A percentile compares a stretch with the other conserved stretches of the same genome.
Evolutionary conservation across 2,888 invertebrate genomes (phyloP).

Genomic region (Exephanes ischioxanthus): DNA sequence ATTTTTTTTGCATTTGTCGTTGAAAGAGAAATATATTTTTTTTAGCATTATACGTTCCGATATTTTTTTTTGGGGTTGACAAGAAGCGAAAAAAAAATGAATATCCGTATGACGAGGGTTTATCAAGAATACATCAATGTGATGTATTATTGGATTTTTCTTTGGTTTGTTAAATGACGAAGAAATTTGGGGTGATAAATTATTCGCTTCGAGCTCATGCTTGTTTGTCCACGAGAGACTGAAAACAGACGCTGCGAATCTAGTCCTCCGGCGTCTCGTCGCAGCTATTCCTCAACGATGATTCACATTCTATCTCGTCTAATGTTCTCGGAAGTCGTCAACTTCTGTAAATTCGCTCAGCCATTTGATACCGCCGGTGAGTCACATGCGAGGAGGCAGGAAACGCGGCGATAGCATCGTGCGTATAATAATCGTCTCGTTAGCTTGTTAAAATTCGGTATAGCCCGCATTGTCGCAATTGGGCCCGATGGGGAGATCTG

Average conservation of each 20-base stretch:
- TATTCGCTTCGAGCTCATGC: not conserved
- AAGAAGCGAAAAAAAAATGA: not conserved
- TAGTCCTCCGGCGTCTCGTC: not conserved
- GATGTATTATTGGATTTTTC: not conserved
- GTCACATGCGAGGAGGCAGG: conserved; percentile 31
- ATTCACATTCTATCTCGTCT: conserved; percentile 36
- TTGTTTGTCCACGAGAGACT: not conserved
- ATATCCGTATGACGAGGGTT: not conserved
- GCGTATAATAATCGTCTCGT: conserved; percentile 5
- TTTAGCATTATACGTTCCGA: not conserved
- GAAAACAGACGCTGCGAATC: not conserved
- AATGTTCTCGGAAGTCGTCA: conserved; percentile 46
- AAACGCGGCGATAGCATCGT: conserved; percentile 15
- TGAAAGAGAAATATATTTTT: not conserved
- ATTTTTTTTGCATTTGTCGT: not conserved
- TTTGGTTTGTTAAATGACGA: not conserved
- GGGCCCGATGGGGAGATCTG: conserved; percentile 13
- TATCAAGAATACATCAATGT: not conserved
- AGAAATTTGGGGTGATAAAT: not conserved
- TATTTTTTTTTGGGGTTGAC: not conserved
- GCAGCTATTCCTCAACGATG: conserved; percentile 22
- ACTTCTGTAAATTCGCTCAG: conserved; percentile 45
- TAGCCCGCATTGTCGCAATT: conserved; percentile 62
- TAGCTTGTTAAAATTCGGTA: conserved; percentile 45
- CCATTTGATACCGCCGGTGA: conserved; percentile 50